Percentiles rank a stretch among this genome's conserved stretches.
Evolutionary conservation across 2,888 invertebrate species (phyloP).

Genomic region (Ophioninae sp.): DNA sequence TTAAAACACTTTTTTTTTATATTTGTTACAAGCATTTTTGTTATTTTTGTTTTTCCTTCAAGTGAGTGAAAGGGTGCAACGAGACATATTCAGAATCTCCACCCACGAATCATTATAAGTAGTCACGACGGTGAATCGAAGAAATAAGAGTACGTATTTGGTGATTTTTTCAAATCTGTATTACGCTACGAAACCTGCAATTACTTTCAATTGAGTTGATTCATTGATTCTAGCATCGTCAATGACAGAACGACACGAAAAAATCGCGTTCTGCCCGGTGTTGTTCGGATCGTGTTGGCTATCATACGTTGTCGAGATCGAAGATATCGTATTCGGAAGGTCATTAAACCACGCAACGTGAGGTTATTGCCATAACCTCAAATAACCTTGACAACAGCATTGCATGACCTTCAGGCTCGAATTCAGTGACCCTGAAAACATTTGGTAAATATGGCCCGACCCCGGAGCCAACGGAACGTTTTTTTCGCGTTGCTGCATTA

Average conservation of each 20-base stretch:
- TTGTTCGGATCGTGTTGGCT: too few relatives aligned
- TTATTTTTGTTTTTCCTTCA: neutral
- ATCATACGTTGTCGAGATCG: too few relatives aligned
- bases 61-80: neutral
- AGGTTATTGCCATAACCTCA: too few relatives aligned
- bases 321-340: too few relatives aligned
- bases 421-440: too few relatives aligned
- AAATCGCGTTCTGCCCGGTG: too few relatives aligned
- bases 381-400: too few relatives aligned
- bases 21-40: neutral
- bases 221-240: neutral
- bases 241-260: neutral
- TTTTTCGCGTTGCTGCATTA: neutral
- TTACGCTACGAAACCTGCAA: neutral
- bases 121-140: neutral
- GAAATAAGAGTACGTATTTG: neutral
- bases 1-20: neutral
- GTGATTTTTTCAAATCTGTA: neutral
- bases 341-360: too few relatives aligned
- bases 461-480: too few relatives aligned
- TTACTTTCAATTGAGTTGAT: neutral
- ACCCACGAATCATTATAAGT: neutral
- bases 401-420: too few relatives aligned
- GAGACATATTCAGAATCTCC: neutral
- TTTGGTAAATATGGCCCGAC: too few relatives aligned